Base-by-base conservation (phyloP, 2,888 invertebrate genomes). In the Ormyrus labotus region DNA sequence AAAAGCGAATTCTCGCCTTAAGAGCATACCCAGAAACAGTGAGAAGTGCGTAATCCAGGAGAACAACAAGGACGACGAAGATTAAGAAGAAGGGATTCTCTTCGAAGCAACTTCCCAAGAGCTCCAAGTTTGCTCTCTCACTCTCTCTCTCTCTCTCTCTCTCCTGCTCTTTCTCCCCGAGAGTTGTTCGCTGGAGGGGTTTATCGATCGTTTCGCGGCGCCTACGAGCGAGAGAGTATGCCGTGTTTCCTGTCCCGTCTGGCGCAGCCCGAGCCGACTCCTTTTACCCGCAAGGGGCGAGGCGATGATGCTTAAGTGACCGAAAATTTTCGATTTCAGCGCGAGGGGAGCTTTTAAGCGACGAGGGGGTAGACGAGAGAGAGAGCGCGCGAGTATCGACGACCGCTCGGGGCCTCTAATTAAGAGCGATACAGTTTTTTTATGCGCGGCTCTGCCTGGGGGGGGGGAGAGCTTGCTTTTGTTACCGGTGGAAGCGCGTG, bases 141-240 rank as follows among this genome's bases (percentile, higher is more conserved):
- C 19, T 19, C 19, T 19, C 19, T 19, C 19, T 19, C 34, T 34
- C 3, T 34, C 34, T 34, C 34, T 34, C 34, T 34, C 34, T 34
- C 34, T 34, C 34, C 3, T 34, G 34, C 34, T 34, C 34, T 34
- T 34, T 34, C 34, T 34, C 34, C 48, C 48, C 13, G 58, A 34
- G 11, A 6, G 57, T 47, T 58, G 7, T 47, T n/a, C 57, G 34
- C 67, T 45, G 48, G 50, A 13, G 64, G 47, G 51, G 13, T 13
- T 34, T 78, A 78, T 78, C 71, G 78, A 78, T 78, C 78, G 78
- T 61, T 65, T 47, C 48, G 45, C 53, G 67, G 74, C 67, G 67
- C 55, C 69, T 55, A 47, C 47, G 34, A 34, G 34, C 0, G 34
- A 34, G 34, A 34, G 34, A 3, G 34, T 34, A 4, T 34, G 5